Base-by-base conservation (phyloP, 2,797 vertebrate genomes). In the Tadarida brasiliensis region DNA sequence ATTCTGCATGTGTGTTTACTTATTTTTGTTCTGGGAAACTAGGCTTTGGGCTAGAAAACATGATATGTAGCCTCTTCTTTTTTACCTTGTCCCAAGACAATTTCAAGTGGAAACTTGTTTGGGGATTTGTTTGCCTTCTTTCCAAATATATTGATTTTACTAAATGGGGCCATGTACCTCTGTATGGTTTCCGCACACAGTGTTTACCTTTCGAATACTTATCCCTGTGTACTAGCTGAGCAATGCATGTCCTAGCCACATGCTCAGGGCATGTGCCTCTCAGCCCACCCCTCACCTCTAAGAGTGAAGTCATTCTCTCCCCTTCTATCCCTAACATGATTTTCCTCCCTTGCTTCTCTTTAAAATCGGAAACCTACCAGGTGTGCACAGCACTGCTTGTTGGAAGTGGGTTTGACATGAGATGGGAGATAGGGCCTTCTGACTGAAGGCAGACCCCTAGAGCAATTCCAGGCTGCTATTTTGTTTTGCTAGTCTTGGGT, bases 161-260 rank as follows among this genome's bases (percentile, higher is more conserved):
- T 35, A 56, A 35, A 26, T 3, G 14, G 85, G 20, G 56, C 24
- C 87, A 54, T 0, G 22, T 19, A 7, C 15, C 26, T 17, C 49
- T 0, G 3, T 51, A 3, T 7, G 33, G 70, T 11, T 91, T 87
- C 51, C 26, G 74, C 19, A 78, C 11, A 47, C 35, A 56, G 5
- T 17, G 33, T 63, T 51, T 56, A 61, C 61, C 44, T 44, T 77
- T 35, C 2, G 3, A 28, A 44, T 74, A 57, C 56, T 39, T 65
- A 44, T 12, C 24, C 7, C 1, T 15, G 28, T 2, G 2, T 20
- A 22, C 26, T 11, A 39, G 76, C 0, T 0, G 4, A 22, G 28
- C 16, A 16, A 9, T 12, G 56, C 24, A 15, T 0, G 3, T 39
- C n/a, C 51, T 67, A 3, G 39, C 24, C 39, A 5, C 12, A 1